Evolutionary conservation across 2,888 invertebrate species (phyloP), one percentile per base, ranked within the genome.

Genomic region (Cybosia mesomella): DNA sequence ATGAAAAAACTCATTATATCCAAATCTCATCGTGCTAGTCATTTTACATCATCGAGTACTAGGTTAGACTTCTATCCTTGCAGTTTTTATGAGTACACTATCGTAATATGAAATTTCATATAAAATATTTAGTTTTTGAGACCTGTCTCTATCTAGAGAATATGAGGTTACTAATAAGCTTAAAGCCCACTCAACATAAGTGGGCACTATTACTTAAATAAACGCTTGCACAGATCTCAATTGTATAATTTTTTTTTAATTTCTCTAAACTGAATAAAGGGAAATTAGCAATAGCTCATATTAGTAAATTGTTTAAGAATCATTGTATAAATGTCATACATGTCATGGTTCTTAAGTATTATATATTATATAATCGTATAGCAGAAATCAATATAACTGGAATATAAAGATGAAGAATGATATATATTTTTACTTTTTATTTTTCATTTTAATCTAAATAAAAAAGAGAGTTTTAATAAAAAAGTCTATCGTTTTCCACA

Each of bases 1-100:
- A 83, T 43, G 76, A 72, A 67, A 89, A 88, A 55, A 85, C 85
- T 72, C 86, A 87, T 85, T 5, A 92, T 95, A 64, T 90, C 93
- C 15, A 92, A 95, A 72, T 87, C 89, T 0, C 93, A 95, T 80
- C 5, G 28, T 28, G 28, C 2, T 28, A 28, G 28, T 28, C 2
- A 28, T 4, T 28, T 28, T 28, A 28, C 28, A 28, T 28, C 5
- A 28, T 28, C 5, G 5, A 28, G 28, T 28, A 28, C 95, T 93
- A 94, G 95, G 36, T 53, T 84, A 2, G 74, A 55, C 81, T 28
- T 84, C 86, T 68, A 4, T 28, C 21, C 75, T 86, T 58, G 53
- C 87, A 64, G 62, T 88, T 11, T 63, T 90, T 66, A 83, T 81
- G 66, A 79, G 85, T 84, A 67, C 91, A 75, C 75, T 75, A 82